Conservation (phyloP, 2,113 vertebrate genomes). For the Engystomops pustulosus region DNA sequence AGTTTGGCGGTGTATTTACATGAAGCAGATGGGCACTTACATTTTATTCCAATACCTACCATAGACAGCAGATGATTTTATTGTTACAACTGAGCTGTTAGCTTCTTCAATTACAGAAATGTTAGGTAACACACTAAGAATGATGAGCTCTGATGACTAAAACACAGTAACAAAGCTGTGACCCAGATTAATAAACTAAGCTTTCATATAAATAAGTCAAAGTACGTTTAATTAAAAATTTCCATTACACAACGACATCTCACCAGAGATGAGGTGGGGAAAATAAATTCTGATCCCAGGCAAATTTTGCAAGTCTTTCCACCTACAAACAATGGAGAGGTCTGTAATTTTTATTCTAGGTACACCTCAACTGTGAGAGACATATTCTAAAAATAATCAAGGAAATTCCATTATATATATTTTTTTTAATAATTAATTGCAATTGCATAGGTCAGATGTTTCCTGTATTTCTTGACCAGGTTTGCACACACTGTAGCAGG, state of each 20-base stretch:
- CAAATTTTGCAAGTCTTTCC: too few species aligned
- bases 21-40: constrained; percentile 1
- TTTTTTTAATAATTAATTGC: too few species aligned
- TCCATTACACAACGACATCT: not conserved
- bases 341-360: too few species aligned
- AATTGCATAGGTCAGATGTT: too few species aligned
- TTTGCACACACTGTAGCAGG: too few species aligned
- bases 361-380: too few species aligned
- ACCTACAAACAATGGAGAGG: too few species aligned
- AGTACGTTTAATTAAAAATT: not conserved
- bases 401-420: too few species aligned
- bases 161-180: not conserved
- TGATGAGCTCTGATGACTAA: not conserved
- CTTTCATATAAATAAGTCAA: not conserved
- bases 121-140: not conserved
- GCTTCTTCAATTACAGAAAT: not conserved
- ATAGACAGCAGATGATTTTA: not conserved
- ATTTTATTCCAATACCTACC: not conserved
- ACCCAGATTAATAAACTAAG: not conserved
- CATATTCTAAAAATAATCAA: too few species aligned
- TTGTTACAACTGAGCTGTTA: not conserved
- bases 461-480: too few species aligned
- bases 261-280: too few species aligned
- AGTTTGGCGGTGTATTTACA: not conserved
- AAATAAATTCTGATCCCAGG: too few species aligned